Base-by-base conservation (phyloP, 2,797 vertebrate genomes). In the Hemitrygon akajei region DNA sequence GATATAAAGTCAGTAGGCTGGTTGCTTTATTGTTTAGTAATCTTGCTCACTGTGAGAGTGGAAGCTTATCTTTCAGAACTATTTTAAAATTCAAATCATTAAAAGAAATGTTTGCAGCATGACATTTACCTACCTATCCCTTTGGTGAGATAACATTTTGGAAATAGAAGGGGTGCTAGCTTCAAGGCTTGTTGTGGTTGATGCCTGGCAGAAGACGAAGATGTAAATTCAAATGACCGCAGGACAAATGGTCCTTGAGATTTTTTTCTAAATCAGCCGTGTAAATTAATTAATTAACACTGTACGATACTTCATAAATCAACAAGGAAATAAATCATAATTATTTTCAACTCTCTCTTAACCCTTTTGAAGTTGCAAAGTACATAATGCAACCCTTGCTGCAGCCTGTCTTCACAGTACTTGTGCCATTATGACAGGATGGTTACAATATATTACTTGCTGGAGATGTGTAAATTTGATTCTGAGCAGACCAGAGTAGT, bases 51-150 rank as follows among this genome's bases (percentile, higher is more conserved):
- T 40, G 34, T 80, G 34, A 40, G 37, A 80, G 18, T 80, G 79
- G 34, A 18, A 80, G 7, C 20, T 20, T 80, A 18, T 34, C 79
- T 6, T 6, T 87, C 58, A 63, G 58, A 18, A n/a, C 11, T n/a
- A 87, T 47, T 87, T 87, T 87, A 60, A 60, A 60, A n/a, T n/a
- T 87, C 56, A 87, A 87, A 87, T 30, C 25, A 60, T 87, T 87
- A 87, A 58, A 63, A 60, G 3, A 86, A 58, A 56, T 14, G 10
- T n/a, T 86, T 58, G 56, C 82, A 80, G 79, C 16, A 20, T 40
- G 79, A 40, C 79, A 34, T 80, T 80, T 79, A 34, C 37, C 34
- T 80, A 34, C 37, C 20, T 80, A 37, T 40, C 77, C n/a, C 40
- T 58, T 25, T 30, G 40, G 56, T 47, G 7, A 60, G 84, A 60